Base-by-base conservation (phyloP, 1,140 invertebrate genomes). In the Calosoma granatense region DNA sequence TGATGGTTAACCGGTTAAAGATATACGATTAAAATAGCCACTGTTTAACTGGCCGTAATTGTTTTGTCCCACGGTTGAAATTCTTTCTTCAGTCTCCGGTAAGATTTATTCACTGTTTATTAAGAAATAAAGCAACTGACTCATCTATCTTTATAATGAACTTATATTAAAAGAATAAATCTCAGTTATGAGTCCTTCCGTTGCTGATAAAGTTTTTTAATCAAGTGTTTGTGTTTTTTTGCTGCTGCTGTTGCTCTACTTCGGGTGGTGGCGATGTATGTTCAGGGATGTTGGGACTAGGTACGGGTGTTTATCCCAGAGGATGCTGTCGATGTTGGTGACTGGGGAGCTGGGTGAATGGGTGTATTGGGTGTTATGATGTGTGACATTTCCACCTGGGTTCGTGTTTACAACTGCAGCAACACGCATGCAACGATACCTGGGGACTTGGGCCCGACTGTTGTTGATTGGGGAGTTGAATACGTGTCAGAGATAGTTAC, bases 111-210 rank as follows among this genome's bases (percentile, higher is more conserved):
- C n/a, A n/a, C n/a, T n/a, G n/a, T n/a, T n/a, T n/a, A n/a, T n/a
- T n/a, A n/a, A n/a, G n/a, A n/a, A n/a, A n/a, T n/a, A n/a, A n/a
- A n/a, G n/a, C n/a, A n/a, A n/a, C n/a, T n/a, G n/a, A n/a, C n/a
- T n/a, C 41, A 47, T 47, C 41, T 12, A 47, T 47, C 41, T 47
- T 47, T 47, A 47, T 47, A 47, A 47, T 47, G 15, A 4, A 6
- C 15, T 47, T 17, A 47, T 47, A 47, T 47, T 47, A 47, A 47
- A 47, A 9, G 41, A 47, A 47, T 47, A 47, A 47, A 47, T 47
- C 41, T 47, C 17, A 11, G 41, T 47, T 47, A 47, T 11, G 15
- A 17, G 6, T 9, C 26, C 41, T 9, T 47, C 15, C 9, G 41
- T 4, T 6, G 9, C 41, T 47, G 6, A 47, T 47, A 47, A 47